Conservation (phyloP, 2,113 vertebrate species). For the Hippopotamus amphibius region DNA sequence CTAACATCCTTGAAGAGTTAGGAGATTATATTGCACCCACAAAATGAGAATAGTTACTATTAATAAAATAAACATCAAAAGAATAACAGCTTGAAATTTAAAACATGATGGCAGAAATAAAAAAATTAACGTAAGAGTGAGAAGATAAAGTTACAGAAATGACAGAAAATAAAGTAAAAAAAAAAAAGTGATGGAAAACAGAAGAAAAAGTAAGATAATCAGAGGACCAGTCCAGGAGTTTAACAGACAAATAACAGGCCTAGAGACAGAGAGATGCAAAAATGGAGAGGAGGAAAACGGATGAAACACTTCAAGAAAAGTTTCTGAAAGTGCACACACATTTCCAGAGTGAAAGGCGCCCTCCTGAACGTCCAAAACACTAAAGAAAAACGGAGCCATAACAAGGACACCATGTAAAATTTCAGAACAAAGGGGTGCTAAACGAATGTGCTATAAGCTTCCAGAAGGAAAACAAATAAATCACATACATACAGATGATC, state of each 20-base stretch:
- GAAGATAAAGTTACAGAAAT: background rate
- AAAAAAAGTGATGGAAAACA: background rate
- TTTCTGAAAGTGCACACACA: background rate
- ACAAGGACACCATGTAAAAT: background rate
- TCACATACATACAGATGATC: background rate
- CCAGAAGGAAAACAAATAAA: background rate
- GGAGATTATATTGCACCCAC: background rate
- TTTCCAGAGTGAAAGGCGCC: background rate
- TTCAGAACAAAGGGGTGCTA: background rate
- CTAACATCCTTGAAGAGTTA: background rate
- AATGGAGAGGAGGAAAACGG: background rate
- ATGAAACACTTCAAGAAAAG: background rate
- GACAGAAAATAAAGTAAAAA: background rate
- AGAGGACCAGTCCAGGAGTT: background rate
- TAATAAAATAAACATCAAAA: background rate
- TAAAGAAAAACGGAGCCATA: background rate
- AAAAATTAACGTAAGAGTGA: background rate
- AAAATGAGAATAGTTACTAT: background rate
- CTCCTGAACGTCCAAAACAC: background rate
- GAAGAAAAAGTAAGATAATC: background rate
- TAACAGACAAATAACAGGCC: background rate
- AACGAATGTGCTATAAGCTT: background rate
- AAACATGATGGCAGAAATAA: background rate
- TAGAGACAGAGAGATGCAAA: background rate
- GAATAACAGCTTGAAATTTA: background rate